Evolutionary conservation across 92 coral and sea anemone species (phyloP).

Genomic region (Zoanthus gigantus): DNA sequence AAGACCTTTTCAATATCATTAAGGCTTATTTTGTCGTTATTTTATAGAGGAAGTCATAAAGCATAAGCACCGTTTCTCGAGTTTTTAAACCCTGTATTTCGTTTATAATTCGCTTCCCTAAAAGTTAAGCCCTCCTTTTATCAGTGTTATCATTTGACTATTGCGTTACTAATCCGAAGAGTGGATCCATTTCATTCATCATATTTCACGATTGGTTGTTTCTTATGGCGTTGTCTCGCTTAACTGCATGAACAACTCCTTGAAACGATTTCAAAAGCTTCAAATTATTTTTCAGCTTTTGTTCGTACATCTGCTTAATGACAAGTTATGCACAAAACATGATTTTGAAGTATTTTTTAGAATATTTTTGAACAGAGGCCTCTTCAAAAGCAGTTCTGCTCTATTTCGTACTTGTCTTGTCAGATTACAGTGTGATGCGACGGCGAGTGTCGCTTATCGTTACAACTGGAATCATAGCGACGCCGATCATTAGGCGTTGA

Average conservation of each 20-base stretch:
- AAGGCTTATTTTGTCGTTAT: no score
- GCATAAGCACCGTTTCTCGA: background rate
- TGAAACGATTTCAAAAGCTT: slow-evolving; percentile 8
- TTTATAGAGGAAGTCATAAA: background rate
- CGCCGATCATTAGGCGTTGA: slow-evolving; percentile 52
- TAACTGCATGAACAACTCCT: background rate
- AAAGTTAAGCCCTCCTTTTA: no score
- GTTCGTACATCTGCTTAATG: slow-evolving; percentile 1
- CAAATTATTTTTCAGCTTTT: background rate
- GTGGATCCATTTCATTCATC: no score
- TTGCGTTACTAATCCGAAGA: no score
- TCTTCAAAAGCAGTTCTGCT: background rate
- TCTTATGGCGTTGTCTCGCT: no score
- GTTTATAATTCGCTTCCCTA: background rate
- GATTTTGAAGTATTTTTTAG: slow-evolving; percentile 21
- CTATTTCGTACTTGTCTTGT: background rate
- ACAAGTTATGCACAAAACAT: slow-evolving; percentile 13
- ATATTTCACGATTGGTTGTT: no score
- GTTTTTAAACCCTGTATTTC: background rate
- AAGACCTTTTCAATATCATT: no score
- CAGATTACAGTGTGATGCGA: slow-evolving; percentile 59
- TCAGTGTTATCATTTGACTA: no score
- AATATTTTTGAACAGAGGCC: background rate
- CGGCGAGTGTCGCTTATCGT: slow-evolving; percentile 69
- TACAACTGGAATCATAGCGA: slow-evolving; percentile 77